Conservation (phyloP, 2,888 invertebrate genomes). For the Lasioglossum lativentre region DNA sequence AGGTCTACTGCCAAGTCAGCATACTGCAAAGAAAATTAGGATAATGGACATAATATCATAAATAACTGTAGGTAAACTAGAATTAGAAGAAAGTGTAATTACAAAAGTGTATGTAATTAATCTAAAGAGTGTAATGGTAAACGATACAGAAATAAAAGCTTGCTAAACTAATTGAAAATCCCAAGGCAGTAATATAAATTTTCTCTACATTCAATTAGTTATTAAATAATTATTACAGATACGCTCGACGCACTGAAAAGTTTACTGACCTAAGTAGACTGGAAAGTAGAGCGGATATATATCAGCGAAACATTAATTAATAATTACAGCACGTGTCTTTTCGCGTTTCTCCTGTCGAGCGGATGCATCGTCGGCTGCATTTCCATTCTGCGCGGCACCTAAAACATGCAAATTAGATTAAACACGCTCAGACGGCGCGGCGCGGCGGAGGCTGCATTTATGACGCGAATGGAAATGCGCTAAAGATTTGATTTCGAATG, state of each 20-base stretch:
- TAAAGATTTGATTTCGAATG: conserved; percentile 54
- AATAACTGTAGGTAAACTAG: neutral
- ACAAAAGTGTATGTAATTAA: neutral
- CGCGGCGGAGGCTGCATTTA: conserved; percentile 38
- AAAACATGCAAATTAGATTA: conserved; percentile 62
- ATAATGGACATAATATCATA: neutral
- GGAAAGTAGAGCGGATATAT: neutral
- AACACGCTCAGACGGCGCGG: conserved; percentile 40
- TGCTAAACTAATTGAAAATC: neutral
- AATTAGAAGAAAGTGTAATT: neutral
- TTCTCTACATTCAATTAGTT: neutral
- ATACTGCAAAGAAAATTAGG: neutral
- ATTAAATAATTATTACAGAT: neutral
- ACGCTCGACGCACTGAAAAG: neutral
- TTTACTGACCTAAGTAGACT: neutral
- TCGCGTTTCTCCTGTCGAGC: conserved; percentile 6
- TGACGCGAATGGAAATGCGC: conserved; percentile 54
- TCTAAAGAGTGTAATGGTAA: neutral
- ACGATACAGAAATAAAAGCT: neutral
- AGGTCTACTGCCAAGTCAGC: neutral
- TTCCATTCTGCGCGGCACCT: conserved; percentile 53
- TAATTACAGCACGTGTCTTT: conserved; percentile 50
- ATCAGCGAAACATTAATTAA: conserved; percentile 49
- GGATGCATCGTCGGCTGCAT: conserved; percentile 43
- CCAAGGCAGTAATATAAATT: neutral